A percentile compares a stretch with the other conserved stretches of the same genome.
Conservation (phyloP, 2,113 vertebrate genomes). For the Stictonetta naevosa region DNA sequence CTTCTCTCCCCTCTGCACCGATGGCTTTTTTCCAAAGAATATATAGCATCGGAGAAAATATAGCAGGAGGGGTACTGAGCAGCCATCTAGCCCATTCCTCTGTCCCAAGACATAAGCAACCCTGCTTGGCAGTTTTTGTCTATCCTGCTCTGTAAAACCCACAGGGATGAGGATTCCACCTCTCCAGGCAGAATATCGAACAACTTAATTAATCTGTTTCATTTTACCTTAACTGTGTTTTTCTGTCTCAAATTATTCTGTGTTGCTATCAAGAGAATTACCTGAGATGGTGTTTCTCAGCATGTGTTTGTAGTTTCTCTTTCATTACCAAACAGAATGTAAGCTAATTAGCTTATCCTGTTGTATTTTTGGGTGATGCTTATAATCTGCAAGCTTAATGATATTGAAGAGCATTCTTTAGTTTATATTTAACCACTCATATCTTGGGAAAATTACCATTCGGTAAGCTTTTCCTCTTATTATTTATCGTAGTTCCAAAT, state of each 20-base stretch:
- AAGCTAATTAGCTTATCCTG: background rate
- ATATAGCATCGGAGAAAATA: background rate
- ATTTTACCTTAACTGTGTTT: background rate
- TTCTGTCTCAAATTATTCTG: slow-evolving; percentile 2
- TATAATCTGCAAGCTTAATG: background rate
- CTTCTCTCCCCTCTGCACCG: background rate
- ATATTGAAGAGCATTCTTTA: background rate
- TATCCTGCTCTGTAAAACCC: background rate
- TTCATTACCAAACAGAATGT: background rate
- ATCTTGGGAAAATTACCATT: background rate
- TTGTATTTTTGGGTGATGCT: slow-evolving; percentile 1
- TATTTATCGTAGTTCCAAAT: background rate
- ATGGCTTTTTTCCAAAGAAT: slow-evolving; percentile 12
- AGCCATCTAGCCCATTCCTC: background rate
- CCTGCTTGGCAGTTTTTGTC: background rate
- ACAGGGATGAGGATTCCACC: background rate
- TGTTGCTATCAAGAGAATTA: slow-evolving; percentile 11
- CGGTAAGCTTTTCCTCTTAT: background rate
- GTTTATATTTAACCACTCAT: background rate
- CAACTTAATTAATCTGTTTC: background rate
- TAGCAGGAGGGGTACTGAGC: background rate
- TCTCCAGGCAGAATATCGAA: background rate
- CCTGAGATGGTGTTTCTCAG: background rate
- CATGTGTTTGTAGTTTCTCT: background rate
- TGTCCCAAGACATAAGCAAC: background rate